phyloP scores from a whole-genome alignment of 2,797 vertebrate genomes.

The Catostomus latipinnis region DNA sequence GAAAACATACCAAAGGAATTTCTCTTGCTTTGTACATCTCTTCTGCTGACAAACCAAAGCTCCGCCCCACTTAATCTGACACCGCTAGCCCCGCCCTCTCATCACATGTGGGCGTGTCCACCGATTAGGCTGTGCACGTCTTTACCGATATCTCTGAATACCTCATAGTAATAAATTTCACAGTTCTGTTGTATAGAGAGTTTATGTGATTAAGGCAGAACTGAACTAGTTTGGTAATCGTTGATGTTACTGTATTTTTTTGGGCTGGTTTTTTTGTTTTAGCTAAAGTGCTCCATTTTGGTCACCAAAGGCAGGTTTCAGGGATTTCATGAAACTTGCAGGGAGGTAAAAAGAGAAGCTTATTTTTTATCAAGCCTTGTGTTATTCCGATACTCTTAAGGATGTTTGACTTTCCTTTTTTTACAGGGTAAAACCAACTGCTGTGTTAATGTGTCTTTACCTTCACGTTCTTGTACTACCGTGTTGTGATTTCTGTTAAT shows the following conservation, averaged over 20 bases:
- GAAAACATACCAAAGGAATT: conserved; percentile 97
- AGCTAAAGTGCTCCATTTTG: conserved; percentile 83
- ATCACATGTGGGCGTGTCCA: conserved; percentile 75
- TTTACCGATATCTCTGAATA: conserved; percentile 86
- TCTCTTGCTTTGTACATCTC: conserved; percentile 79
- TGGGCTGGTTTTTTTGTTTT: conserved; percentile 70
- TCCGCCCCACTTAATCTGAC: conserved; percentile 71
- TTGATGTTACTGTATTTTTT: conserved; percentile 96
- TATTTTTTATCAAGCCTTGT: conserved; percentile 86
- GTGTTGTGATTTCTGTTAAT: conserved; percentile 89
- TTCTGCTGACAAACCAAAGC: conserved; percentile 97
- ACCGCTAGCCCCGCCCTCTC: conserved; percentile 65
- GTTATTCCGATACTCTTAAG: conserved; percentile 81
- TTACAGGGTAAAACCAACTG: conserved; percentile 98
- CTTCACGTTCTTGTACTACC: conserved; percentile 84
- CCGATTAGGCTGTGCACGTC: conserved; percentile 90
- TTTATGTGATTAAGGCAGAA: conserved; percentile 94
- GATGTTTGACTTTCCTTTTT: conserved; percentile 87
- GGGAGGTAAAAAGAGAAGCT: conserved; percentile 78
- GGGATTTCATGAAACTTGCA: conserved; percentile 82
- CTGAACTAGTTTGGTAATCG: conserved; percentile 91
- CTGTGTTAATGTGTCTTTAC: conserved; percentile 94
- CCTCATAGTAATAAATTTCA: conserved; percentile 99
- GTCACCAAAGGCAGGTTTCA: conserved; percentile 86
- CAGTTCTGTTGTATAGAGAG: conserved; percentile 96